Percentiles rank a stretch among this genome's conserved stretches.
Evolutionary conservation across 2,888 invertebrate species (phyloP).

Genomic region (Protophormia terraenovae): DNA sequence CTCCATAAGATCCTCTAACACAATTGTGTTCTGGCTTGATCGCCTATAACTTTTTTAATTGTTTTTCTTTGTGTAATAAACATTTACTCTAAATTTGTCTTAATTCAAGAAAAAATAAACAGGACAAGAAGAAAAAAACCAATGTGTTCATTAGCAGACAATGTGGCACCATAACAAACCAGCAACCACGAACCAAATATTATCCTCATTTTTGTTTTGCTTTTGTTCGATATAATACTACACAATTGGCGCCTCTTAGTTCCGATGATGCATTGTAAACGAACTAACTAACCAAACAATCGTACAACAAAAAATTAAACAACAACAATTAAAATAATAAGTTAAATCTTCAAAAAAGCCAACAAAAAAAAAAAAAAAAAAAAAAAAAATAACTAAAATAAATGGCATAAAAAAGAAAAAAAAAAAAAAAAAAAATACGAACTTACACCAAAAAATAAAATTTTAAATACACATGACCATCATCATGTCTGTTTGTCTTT

Average conservation of each 20-base stretch:
- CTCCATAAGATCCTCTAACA: too few species aligned
- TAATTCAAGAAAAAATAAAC: not conserved
- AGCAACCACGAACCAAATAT: not conserved
- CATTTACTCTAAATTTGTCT: not conserved
- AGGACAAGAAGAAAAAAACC: not conserved
- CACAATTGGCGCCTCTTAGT: conserved; percentile 36
- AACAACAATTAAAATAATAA: conserved; percentile 9
- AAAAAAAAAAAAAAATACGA: not conserved
- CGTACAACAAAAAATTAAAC: conserved; percentile 21
- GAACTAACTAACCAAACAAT: not conserved
- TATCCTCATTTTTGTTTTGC: conserved; percentile 1
- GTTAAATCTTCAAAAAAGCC: conserved; percentile 16
- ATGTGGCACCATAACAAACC: conserved; percentile 53
- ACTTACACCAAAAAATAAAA: too few species aligned
- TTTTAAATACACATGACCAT: not conserved
- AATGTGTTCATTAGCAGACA: conserved; percentile 35
- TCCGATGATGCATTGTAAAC: conserved; percentile 26
- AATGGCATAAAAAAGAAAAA: not conserved
- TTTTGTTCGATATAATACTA: not conserved
- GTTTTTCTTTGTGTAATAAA: not conserved
- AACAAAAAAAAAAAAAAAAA: not conserved
- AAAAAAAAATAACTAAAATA: not conserved
- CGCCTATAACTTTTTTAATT: not conserved
- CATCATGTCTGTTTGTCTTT: not conserved
- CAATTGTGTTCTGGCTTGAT: not conserved